These are phyloP conservation scores for Hemicordylus capensis DNA, from an alignment of 2,113 vertebrate species.

Conservation along the genomic window DNA sequence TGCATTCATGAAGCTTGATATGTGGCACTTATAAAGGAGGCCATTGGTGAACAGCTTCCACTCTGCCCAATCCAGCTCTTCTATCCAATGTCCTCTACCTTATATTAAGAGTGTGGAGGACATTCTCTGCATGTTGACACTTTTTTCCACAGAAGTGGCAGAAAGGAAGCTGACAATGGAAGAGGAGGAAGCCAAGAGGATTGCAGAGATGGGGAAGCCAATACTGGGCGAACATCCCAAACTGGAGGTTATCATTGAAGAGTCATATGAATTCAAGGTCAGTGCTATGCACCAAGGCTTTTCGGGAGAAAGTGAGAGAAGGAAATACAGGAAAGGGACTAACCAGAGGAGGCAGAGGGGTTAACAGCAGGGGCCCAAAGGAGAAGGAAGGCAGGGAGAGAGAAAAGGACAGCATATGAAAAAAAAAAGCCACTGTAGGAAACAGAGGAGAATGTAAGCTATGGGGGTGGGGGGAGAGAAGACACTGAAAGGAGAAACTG, in stretches of 20 bases:
- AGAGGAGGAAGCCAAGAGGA: conserved; percentile 94
- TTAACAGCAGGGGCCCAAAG: neutral
- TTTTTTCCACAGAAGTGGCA: conserved; percentile 80
- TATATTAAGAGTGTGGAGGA: neutral
- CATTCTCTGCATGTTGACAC: conserved; percentile 51
- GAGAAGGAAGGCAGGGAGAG: no score
- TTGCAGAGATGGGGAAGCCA: conserved; percentile 98
- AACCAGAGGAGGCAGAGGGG: neutral
- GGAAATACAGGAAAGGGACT: neutral
- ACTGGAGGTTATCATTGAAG: conserved; percentile 97
- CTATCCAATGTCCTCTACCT: neutral
- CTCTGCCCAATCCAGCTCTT: conserved; percentile 5
- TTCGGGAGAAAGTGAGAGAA: neutral
- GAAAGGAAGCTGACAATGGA: conserved; percentile 92
- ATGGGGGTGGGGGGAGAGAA: no score
- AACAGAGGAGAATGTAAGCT: neutral
- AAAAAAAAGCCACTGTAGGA: neutral
- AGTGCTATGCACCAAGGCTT: conserved; percentile 31
- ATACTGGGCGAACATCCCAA: conserved; percentile 92
- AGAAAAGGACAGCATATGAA: neutral
- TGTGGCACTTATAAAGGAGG: neutral
- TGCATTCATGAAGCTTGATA: neutral
- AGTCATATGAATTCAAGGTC: conserved; percentile 99
- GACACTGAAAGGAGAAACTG: neutral
- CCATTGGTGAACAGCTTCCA: neutral